Evolutionary conservation across 2,797 vertebrate genomes (phyloP).

Genomic region (Myotis vivesi): DNA sequence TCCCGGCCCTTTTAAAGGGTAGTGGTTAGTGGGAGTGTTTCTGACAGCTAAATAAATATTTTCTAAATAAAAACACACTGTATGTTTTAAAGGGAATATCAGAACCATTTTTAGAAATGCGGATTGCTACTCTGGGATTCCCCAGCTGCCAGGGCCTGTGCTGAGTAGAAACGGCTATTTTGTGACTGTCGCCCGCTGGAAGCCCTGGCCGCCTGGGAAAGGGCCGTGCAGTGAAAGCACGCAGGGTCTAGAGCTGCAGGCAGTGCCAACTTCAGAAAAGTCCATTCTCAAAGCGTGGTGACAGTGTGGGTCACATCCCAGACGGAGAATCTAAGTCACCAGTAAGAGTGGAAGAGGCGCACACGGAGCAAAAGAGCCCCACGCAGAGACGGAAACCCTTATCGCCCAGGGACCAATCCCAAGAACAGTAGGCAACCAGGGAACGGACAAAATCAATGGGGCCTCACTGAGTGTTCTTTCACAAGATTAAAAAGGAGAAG

Average conservation of each 20-base stretch:
- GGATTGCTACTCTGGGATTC: constrained; percentile 64
- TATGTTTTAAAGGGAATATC: constrained; percentile 70
- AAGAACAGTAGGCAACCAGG: accelerated
- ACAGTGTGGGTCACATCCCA: not conserved
- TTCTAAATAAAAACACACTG: constrained; percentile 76
- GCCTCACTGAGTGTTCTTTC: not conserved
- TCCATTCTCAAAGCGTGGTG: not conserved
- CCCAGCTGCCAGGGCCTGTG: constrained; percentile 37
- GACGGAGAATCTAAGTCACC: not conserved
- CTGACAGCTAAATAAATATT: constrained; percentile 79
- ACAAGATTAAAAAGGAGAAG: not conserved
- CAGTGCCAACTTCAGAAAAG: not conserved
- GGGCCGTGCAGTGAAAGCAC: not conserved
- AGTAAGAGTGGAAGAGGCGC: not conserved
- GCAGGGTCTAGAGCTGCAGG: not conserved
- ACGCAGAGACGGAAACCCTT: not conserved
- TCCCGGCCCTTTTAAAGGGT: constrained; percentile 42
- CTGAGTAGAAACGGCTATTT: constrained; percentile 50
- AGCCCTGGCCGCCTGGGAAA: not conserved
- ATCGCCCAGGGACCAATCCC: not conserved
- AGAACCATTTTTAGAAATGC: constrained; percentile 67
- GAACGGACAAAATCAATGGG: not conserved
- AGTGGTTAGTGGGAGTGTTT: constrained; percentile 71
- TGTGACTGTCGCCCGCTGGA: constrained; percentile 28
- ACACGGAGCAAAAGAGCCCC: too few relatives aligned